Percentiles rank a stretch among this genome's conserved stretches.
Conservation (phyloP, 1,140 invertebrate genomes). For the Pantala flavescens region DNA sequence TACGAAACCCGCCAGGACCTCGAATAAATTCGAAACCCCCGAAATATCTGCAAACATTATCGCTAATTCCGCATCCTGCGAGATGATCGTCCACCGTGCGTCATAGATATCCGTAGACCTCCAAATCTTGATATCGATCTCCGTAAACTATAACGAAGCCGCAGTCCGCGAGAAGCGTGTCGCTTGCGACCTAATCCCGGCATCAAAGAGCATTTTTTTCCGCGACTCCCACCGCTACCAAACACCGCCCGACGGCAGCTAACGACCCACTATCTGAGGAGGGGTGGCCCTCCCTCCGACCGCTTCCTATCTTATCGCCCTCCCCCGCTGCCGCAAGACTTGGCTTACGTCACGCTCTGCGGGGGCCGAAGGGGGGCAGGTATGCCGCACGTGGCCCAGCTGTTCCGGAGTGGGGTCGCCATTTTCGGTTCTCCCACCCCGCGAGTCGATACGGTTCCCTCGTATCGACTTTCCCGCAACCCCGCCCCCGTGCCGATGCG, state of each 20-base stretch:
- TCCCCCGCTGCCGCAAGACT: background rate
- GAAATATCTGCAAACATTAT: too few species aligned
- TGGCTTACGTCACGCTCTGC: background rate
- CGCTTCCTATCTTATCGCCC: background rate
- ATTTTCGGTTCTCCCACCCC: background rate
- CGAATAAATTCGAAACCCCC: too few species aligned
- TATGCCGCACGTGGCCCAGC: conserved; percentile 5
- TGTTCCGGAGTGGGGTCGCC: background rate
- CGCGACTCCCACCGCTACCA: background rate
- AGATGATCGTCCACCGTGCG: too few species aligned
- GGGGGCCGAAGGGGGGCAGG: background rate
- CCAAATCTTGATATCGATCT: too few species aligned
- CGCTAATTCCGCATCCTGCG: too few species aligned
- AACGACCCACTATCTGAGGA: conserved; percentile 3
- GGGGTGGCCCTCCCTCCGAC: background rate
- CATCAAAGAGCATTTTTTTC: background rate
- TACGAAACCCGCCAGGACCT: too few species aligned
- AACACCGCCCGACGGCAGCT: background rate
- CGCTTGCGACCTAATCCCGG: background rate
- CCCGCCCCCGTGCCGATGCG: background rate
- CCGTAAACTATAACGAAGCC: background rate
- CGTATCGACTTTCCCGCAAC: background rate
- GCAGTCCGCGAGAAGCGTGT: background rate
- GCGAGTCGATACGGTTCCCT: background rate
- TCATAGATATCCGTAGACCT: too few species aligned